Evolutionary conservation across 2,113 vertebrate genomes (phyloP), one percentile per base, ranked within the genome.

Genomic region (Chloropsis cyanopogon): DNA sequence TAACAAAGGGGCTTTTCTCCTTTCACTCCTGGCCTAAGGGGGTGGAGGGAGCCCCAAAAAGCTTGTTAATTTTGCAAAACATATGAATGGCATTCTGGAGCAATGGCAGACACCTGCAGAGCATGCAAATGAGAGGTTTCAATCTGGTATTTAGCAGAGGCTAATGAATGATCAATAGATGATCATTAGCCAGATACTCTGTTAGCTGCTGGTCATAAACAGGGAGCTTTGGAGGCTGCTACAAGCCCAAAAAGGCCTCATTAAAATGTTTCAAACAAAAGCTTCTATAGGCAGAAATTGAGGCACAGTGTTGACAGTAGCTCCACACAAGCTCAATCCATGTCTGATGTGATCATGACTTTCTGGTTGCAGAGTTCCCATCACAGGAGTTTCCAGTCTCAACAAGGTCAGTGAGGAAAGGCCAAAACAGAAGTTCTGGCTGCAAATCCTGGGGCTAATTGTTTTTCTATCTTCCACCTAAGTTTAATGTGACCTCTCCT

Each of bases 1-100:
- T 91, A n/a, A 94, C 46, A 92, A 94, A 87, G n/a, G 19, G 70
- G 9, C 12, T 93, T 54, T 94, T 93, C 49, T 85, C 22, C 29
- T 70, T 68, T 31, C 13, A 1, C 6, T 8, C 6, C 2, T 4
- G 4, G 33, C 19, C 35, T 44, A 9, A 12, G 10, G 11, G 39
- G 10, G 7, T 25, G 11, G 21, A 57, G 22, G 7, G 17, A 13
- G 4, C 5, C 20, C 39, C 37, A 20, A 63, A 91, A 84, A 71
- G 0, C 23, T 41, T 3, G 3, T 59, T 76, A 61, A 42, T 71
- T 71, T 92, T 86, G 23, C 20, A 63, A n/a, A 42, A 78, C 29
- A 46, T 15, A 21, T 41, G 9, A 49, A 63, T 56, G 79, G 47
- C 35, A 83, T 42, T 50, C 56, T 25, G 16, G 28, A 84, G 25